Evolutionary conservation across 1,140 invertebrate species (phyloP).

Genomic region (Paracyclopina nana): DNA sequence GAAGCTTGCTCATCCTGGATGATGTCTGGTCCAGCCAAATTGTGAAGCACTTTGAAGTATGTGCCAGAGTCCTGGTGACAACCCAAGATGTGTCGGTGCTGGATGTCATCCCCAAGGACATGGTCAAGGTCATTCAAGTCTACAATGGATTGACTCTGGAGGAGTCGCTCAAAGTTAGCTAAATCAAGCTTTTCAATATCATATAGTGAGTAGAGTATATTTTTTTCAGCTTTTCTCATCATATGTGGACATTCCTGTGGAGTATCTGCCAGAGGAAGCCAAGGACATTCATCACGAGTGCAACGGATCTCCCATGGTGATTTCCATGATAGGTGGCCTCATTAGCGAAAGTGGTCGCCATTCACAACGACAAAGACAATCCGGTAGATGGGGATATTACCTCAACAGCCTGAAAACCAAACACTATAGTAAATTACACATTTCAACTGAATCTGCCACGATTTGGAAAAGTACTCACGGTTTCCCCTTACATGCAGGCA

Average conservation of each 20-base stretch:
- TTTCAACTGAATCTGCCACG: too few species aligned
- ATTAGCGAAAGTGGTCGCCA: neutral
- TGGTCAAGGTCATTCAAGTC: neutral
- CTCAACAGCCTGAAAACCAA: neutral
- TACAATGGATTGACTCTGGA: neutral
- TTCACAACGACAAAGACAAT: neutral
- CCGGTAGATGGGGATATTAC: neutral
- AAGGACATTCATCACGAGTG: neutral
- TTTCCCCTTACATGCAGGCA: too few species aligned
- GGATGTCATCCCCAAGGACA: neutral
- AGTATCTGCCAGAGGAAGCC: neutral
- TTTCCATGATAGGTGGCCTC: neutral
- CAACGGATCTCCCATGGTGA: slow-evolving; percentile 1
- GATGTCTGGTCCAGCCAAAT: neutral
- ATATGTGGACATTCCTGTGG: neutral
- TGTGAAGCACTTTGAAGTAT: neutral
- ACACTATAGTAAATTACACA: neutral
- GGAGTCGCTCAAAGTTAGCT: too few species aligned
- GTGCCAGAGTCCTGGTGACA: neutral
- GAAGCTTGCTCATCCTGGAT: neutral
- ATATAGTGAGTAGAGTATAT: too few species aligned
- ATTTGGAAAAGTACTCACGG: too few species aligned
- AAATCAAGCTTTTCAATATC: too few species aligned
- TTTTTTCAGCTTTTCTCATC: neutral
- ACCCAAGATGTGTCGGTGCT: neutral